A percentile compares a stretch with the other conserved stretches of the same genome.
phyloP scores from a whole-genome alignment of 2,888 invertebrate species.

The Lydus trimaculatus region DNA sequence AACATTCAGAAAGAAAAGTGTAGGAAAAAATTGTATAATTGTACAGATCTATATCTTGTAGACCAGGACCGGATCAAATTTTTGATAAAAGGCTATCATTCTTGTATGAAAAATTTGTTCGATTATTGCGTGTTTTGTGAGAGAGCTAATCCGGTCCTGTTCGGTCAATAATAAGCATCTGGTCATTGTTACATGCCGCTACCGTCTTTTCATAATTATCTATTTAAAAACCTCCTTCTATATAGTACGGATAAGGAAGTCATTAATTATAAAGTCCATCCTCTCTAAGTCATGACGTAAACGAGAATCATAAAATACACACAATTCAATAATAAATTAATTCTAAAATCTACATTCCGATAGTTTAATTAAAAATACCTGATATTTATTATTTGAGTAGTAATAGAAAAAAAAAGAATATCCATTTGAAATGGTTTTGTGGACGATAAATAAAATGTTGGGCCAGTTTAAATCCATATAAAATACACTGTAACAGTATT shows the following conservation, averaged over 20 bases:
- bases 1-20: too few relatives aligned
- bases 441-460: conserved; percentile 6
- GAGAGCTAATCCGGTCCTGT: too few relatives aligned
- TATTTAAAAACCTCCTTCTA: background rate
- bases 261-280: conserved; percentile 1
- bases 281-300: background rate
- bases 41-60: too few relatives aligned
- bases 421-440: background rate
- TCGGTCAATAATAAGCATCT: background rate
- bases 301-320: background rate
- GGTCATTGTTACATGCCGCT: background rate
- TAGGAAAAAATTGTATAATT: background rate
- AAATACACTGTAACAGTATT: conserved; percentile 6
- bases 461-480: conserved; percentile 8
- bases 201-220: background rate
- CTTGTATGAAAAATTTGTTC: too few relatives aligned
- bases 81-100: too few relatives aligned
- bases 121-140: background rate
- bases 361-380: conserved; percentile 7
- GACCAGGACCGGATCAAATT: too few relatives aligned
- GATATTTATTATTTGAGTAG: background rate
- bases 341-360: background rate
- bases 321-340: background rate
- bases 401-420: too few relatives aligned
- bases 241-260: conserved; percentile 4